phyloP scores from a whole-genome alignment of 2,888 invertebrate species.

The Agrotis clavis region DNA sequence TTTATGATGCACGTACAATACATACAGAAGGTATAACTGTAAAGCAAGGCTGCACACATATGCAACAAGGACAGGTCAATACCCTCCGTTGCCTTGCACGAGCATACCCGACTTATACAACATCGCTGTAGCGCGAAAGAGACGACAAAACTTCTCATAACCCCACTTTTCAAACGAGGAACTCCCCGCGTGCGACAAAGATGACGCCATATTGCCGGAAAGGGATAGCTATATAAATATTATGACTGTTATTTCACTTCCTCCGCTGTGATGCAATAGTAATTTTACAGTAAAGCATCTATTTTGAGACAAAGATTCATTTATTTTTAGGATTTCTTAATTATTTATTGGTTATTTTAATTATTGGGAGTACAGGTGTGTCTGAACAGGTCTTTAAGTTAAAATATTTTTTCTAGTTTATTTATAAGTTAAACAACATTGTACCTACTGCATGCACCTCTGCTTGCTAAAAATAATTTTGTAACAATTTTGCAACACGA shows the following conservation, averaged over 20 bases:
- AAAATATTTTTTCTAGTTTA: background rate
- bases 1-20: slow-evolving; percentile 87
- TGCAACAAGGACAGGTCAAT: slow-evolving; percentile 91
- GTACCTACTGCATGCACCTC: slow-evolving; percentile 8
- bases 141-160: slow-evolving; percentile 69
- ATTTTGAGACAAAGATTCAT: slow-evolving; percentile 87
- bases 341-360: slow-evolving; percentile 55
- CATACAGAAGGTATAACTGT: slow-evolving; percentile 85
- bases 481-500: slow-evolving; percentile 23
- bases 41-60: slow-evolving; percentile 90
- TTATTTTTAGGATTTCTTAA: slow-evolving; percentile 77
- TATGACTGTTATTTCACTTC: slow-evolving; percentile 91
- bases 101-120: slow-evolving; percentile 78
- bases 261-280: slow-evolving; percentile 90
- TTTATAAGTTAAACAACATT: background rate
- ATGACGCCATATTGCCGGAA: slow-evolving; percentile 79
- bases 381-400: background rate
- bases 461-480: slow-evolving; percentile 31
- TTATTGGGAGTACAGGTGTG: slow-evolving; percentile 36
- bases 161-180: slow-evolving; percentile 77
- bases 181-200: slow-evolving; percentile 81
- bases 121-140: slow-evolving; percentile 71
- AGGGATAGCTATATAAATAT: slow-evolving; percentile 89
- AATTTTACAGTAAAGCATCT: slow-evolving; percentile 85
- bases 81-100: slow-evolving; percentile 90